Evolutionary conservation across 53 echinoderm and acorn worm genomes (phyloP), one percentile per base, ranked within the genome.

Genomic region (Arbacia lixula): DNA sequence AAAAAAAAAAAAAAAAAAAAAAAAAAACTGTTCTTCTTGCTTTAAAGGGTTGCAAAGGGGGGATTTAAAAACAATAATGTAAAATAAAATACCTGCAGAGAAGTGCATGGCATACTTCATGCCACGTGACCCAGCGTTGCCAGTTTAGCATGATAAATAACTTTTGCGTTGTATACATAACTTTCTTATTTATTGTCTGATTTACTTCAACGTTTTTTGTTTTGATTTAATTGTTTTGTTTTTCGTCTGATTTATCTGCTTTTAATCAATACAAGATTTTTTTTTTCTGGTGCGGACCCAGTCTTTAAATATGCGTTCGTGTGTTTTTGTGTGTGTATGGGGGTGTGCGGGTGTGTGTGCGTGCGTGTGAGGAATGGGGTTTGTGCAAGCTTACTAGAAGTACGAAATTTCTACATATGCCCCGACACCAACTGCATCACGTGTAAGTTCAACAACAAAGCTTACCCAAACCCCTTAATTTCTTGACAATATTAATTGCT

Each of bases 121-220:
- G 60, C 60, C 60, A 58, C 60, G 60, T 58, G 60, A 58, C 60
- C 60, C 60, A 58, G 60, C 60, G 60, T 58, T 58, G 60, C 60
- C 60, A 58, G 60, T 58, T n/a, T 58, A 58, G 60, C 60, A 58
- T 58, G 60, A 58, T 58, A 58, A 58, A 58, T 58, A 58, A 58
- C 60, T 58, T 58, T 58, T 58, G 60, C 60, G 60, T 58, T 58
- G 20, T 58, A 58, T 58, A 28, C 60, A 58, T 58, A 58, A 58
- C 60, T 58, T 58, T 58, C 60, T 58, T 54, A n/a, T 54, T 54
- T 58, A 58, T 58, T 58, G 60, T 58, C 60, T 17, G 60, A 58
- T 58, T 58, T 58, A 58, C 60, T 58, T 58, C 60, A 58, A 58
- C 60, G 60, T 58, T 58, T 58, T 58, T 58, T 26, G 60, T 58